phyloP scores from a whole-genome alignment of 2,888 invertebrate genomes.

The Leptinotarsa tumamoca region DNA sequence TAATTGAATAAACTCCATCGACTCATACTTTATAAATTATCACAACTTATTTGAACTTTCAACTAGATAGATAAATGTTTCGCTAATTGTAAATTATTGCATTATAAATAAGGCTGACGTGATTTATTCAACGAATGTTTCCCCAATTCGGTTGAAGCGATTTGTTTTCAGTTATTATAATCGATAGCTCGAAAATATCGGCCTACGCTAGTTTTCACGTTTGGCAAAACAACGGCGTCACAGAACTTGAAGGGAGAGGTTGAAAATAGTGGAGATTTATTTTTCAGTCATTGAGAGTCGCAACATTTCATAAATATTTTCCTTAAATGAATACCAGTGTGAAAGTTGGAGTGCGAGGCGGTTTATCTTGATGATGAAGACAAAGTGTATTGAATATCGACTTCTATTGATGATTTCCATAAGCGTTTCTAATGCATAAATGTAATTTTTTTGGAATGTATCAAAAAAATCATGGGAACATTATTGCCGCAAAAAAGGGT shows the following conservation, averaged over 20 bases:
- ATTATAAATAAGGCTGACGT: slow-evolving; percentile 21
- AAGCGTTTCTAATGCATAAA: too few relatives aligned
- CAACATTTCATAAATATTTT: slow-evolving; percentile 15
- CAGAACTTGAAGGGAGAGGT: slow-evolving; percentile 8
- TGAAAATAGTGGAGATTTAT: slow-evolving; percentile 15
- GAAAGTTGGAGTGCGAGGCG: not conserved
- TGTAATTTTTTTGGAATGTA: too few relatives aligned
- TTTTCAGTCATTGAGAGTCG: not conserved
- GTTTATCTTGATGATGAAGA: not conserved
- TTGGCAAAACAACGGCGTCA: slow-evolving; percentile 10
- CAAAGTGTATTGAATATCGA: not conserved
- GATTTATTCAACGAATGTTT: slow-evolving; percentile 27
- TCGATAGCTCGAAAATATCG: slow-evolving; percentile 16
- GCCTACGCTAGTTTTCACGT: slow-evolving; percentile 1
- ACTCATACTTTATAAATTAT: slow-evolving; percentile 16
- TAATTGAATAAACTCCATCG: slow-evolving; percentile 23
- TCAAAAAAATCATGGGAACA: too few relatives aligned
- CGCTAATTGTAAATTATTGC: slow-evolving; percentile 26
- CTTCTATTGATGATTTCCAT: too few relatives aligned
- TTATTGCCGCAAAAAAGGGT: too few relatives aligned
- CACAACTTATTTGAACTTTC: slow-evolving; percentile 30
- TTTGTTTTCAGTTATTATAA: slow-evolving; percentile 22
- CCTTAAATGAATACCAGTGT: not conserved
- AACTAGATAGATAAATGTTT: slow-evolving; percentile 31
- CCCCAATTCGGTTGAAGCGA: slow-evolving; percentile 21